phyloP scores from a whole-genome alignment of 2,113 vertebrate species.

The Anhinga rufa region DNA sequence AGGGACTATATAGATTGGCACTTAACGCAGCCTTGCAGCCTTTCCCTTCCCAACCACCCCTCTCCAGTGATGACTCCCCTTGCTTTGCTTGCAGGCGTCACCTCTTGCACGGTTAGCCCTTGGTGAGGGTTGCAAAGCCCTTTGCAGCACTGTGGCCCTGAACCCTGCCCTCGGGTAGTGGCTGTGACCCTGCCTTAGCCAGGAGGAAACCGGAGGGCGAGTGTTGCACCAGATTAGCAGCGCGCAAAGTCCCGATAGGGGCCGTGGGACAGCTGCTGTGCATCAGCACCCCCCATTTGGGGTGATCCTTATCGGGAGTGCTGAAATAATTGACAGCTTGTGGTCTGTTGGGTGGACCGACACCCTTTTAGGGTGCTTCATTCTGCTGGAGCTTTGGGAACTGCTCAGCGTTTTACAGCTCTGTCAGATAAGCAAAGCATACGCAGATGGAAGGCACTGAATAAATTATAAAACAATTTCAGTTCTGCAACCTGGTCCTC shows the following conservation, averaged over 20 bases:
- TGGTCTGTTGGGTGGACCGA: neutral
- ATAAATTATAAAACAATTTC: neutral
- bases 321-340: neutral
- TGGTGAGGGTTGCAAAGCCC: neutral
- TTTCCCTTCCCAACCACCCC: neutral
- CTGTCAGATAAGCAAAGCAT: neutral
- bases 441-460: accelerated
- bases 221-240: slow-evolving; percentile 43
- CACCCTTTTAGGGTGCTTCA: neutral
- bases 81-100: neutral
- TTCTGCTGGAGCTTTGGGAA: neutral
- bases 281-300: accelerated
- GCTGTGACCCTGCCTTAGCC: neutral
- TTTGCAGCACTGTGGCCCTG: accelerated
- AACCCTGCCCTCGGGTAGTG: neutral
- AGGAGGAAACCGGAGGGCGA: slow-evolving; percentile 8
- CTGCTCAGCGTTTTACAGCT: neutral
- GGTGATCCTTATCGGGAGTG: neutral
- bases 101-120: neutral
- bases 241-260: accelerated
- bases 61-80: neutral
- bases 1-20: neutral
- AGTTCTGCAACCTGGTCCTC: neutral
- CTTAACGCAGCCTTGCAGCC: neutral
- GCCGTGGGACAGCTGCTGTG: neutral